Conservation (phyloP, 53 echinoderm and acorn worm species). For the Zoroaster sp. region DNA sequence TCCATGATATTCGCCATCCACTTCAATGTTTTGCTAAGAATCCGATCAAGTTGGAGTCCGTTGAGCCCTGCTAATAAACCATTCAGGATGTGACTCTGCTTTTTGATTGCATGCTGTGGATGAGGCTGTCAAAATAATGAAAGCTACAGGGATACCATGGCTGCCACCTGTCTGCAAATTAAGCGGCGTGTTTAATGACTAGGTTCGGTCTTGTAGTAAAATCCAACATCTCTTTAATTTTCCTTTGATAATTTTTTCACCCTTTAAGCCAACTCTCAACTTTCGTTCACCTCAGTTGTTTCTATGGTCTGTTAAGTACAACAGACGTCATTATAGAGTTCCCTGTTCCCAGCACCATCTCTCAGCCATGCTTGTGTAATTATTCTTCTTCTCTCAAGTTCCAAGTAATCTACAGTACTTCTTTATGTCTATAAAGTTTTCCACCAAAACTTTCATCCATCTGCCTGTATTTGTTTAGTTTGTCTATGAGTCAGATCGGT, state of each 20-base stretch:
- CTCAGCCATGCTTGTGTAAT: too few species aligned
- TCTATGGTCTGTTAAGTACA: background rate
- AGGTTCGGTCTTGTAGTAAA: background rate
- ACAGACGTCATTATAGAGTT: background rate
- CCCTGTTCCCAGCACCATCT: too few species aligned
- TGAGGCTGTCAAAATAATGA: conserved; percentile 27
- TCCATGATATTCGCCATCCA: conserved; percentile 49
- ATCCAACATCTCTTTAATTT: background rate
- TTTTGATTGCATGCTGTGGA: conserved; percentile 46
- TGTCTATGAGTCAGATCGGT: too few species aligned
- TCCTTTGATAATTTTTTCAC: background rate
- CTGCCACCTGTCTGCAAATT: conserved; percentile 41
- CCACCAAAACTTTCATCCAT: too few species aligned
- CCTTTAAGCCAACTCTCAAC: background rate
- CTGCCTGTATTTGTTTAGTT: too few species aligned
- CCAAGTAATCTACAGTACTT: background rate
- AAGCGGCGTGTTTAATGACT: conserved; percentile 43
- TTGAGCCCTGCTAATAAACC: conserved; percentile 40
- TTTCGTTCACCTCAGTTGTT: background rate
- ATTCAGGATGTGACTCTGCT: conserved; percentile 53
- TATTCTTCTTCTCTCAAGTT: too few species aligned
- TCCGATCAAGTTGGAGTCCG: conserved; percentile 11
- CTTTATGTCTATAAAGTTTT: too few species aligned
- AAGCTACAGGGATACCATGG: conserved; percentile 5
- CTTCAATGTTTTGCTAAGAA: conserved; percentile 57